Evolutionary conservation across 2,888 invertebrate genomes (phyloP), one percentile per base, ranked within the genome.

Genomic region (Liodrosophila aerea): DNA sequence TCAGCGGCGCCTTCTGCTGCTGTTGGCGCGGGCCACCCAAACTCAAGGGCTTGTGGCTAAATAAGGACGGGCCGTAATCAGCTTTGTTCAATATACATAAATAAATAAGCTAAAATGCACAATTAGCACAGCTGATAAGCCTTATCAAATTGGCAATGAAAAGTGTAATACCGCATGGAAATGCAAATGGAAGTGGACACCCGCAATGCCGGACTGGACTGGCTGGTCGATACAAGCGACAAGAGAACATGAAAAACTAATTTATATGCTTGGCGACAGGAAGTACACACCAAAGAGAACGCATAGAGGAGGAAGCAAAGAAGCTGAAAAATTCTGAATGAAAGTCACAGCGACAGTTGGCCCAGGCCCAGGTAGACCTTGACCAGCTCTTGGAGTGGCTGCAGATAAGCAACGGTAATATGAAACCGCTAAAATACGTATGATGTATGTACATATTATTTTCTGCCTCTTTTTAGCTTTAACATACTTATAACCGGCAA

Each of bases 231-330:
- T 86, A 88, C 83, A 87, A 86, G 77, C 87, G 88, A 87, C 88
- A 88, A 81, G 76, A 73, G 76, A 86, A 88, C 89, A 88, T 87
- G 89, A 69, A 89, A 88, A 88, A 89, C 89, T 88, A 88, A 88
- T 88, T 88, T 88, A 88, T 86, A 76, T 87, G 76, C 84, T 66
- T 58, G 63, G 67, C 72, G 56, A 69, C 73, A 74, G 67, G 57
- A 65, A 74, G 59, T 77, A 53, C 59, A 40, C 27, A 46, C 13
- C 27, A 30, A 63, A 36, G 37, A 30, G 11, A 39, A 45, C 11
- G 16, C 22, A 37, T 1, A 33, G 11, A 12, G 16, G 4, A 4
- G 9, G 5, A 39, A n/a, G 7, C 37, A 16, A 9, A 9, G 12
- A 7, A 40, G 43, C 7, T 37, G 47, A 22, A 5, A 22, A 22